Evolutionary conservation across 1,140 invertebrate species (phyloP).

Genomic region (Cataglyphis hispanica): DNA sequence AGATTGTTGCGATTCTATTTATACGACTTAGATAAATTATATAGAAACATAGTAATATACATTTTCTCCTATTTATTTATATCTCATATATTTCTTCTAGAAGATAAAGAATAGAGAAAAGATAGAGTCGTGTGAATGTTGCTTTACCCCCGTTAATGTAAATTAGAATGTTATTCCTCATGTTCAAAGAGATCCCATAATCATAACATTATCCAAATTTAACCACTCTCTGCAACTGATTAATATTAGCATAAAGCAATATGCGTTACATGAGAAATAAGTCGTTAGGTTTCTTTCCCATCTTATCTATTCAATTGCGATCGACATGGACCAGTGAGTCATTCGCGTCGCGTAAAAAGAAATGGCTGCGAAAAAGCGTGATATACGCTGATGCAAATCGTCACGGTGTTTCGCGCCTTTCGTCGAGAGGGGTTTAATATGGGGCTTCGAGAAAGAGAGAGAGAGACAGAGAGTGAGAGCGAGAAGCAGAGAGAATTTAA

Average conservation of each 20-base stretch:
- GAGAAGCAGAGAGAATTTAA: slow-evolving; percentile 14
- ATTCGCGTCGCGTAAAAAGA: slow-evolving; percentile 40
- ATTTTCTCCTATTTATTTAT: background rate
- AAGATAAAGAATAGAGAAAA: slow-evolving; percentile 10
- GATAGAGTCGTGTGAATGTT: background rate
- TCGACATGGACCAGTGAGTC: slow-evolving; percentile 45
- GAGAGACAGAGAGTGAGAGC: slow-evolving; percentile 10
- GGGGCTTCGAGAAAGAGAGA: background rate
- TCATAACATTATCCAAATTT: slow-evolving; percentile 3
- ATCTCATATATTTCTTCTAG: background rate
- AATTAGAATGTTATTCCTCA: background rate
- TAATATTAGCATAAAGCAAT: background rate
- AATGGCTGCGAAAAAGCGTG: slow-evolving; percentile 41
- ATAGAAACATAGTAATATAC: background rate
- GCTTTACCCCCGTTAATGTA: background rate
- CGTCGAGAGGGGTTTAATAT: background rate
- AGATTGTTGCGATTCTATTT: background rate
- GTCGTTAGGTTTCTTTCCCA: slow-evolving; percentile 8
- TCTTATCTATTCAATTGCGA: background rate
- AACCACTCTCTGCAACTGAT: background rate
- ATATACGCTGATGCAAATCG: slow-evolving; percentile 50
- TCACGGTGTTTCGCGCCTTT: slow-evolving; percentile 37
- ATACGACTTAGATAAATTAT: background rate
- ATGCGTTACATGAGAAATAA: background rate
- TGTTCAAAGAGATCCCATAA: background rate